Base-by-base conservation (phyloP, 2,888 invertebrate species). In the Cantharis lateralis region DNA sequence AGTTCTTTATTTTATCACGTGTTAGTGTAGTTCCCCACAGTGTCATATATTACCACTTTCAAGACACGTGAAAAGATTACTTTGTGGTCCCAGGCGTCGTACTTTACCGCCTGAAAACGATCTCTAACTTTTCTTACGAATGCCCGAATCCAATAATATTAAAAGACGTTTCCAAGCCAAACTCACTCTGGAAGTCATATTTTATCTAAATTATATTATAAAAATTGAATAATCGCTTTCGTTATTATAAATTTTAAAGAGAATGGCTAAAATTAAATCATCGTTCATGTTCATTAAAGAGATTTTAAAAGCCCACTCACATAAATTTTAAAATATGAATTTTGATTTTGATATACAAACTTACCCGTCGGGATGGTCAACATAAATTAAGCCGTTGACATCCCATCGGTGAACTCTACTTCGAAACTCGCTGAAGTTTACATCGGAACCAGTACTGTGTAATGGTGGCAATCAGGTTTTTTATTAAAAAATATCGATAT, bases 41-140 rank as follows among this genome's bases (percentile, higher is more conserved):
- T 79, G 80, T 82, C 83, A 83, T 84, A 84, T 81, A 82, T 85
- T 84, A 84, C 82, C 82, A 81, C 83, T 83, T 82, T 78, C 83
- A 75, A 80, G 83, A 82, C 83, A 82, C 82, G 81, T 81, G 81
- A 80, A 82, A 82, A 84, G 84, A 85, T 85, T 85, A 84, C 84
- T 82, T 83, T 81, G 80, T 75, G 77, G 81, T 77, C 79, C 81
- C 81, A 82, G 80, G 82, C 81, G 79, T 80, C 82, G 83, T 84
- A 83, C 81, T 85, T 84, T 85, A 84, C 84, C 83, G 83, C 74
- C 81, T 81, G 84, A 84, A 85, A 85, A 84, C 84, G 82, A 82
- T 83, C 82, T 79, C 75, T 75, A 79, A 80, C 81, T 81, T 84
- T 80, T 81, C 80, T 82, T 79, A 78, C 76, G 72, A 78, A 78